Conservation (phyloP, 2,113 vertebrate genomes). For the Oncorhynchus keta region DNA sequence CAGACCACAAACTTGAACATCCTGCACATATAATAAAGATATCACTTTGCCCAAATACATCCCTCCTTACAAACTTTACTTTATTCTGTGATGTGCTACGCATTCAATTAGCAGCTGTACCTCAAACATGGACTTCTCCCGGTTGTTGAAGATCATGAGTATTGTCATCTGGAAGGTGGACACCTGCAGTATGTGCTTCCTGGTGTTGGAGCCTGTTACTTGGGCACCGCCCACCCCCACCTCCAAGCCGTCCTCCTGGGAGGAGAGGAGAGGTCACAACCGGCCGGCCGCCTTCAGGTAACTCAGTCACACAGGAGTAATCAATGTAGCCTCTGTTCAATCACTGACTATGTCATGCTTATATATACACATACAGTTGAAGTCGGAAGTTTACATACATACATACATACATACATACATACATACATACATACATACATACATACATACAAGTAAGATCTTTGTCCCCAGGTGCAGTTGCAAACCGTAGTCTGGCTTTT, state of each 20-base stretch:
- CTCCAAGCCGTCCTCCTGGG: conserved; percentile 95
- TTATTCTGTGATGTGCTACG: neutral
- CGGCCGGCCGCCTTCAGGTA: neutral
- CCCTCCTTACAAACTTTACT: too few species aligned
- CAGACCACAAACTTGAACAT: too few species aligned
- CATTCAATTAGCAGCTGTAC: conserved; percentile 61
- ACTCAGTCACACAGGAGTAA: neutral
- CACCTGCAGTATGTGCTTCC: conserved; percentile 98
- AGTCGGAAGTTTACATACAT: too few species aligned
- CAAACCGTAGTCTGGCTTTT: too few species aligned
- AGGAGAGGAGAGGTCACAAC: neutral
- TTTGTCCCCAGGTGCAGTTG: too few species aligned
- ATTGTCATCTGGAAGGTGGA: conserved; percentile 99
- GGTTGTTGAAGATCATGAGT: conserved; percentile 99
- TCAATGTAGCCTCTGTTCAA: neutral
- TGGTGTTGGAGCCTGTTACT: conserved; percentile 95
- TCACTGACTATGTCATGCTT: neutral
- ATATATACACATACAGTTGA: neutral
- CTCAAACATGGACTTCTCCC: conserved; percentile 98
- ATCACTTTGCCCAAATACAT: too few species aligned
- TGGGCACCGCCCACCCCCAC: conserved; percentile 95
- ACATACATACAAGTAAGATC: too few species aligned
- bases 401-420: too few species aligned
- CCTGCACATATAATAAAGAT: too few species aligned
- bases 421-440: too few species aligned